Conservation (phyloP, 1,140 invertebrate genomes). For the Procambarus clarkii region DNA sequence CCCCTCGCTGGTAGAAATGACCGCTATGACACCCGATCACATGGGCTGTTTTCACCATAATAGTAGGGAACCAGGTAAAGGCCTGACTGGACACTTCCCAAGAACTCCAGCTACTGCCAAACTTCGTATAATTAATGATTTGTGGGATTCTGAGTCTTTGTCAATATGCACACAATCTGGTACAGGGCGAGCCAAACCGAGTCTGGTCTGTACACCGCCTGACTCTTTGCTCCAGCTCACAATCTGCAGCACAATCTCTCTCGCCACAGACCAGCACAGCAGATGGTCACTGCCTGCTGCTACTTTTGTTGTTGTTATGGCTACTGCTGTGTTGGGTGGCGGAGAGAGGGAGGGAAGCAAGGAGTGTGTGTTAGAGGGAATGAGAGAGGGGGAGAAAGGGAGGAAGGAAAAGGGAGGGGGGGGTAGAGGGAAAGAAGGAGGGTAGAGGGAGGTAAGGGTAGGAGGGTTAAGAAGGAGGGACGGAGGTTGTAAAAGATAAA, state of each 20-base stretch:
- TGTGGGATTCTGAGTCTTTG: constrained; percentile 69
- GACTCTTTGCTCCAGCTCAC: not conserved
- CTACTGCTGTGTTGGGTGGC: not conserved
- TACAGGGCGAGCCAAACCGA: constrained; percentile 14
- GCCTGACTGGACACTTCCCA: constrained; percentile 45
- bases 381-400: constrained; percentile 2
- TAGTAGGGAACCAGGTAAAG: constrained; percentile 20
- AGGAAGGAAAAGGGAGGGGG: not conserved
- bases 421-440: not conserved
- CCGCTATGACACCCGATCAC: constrained; percentile 10
- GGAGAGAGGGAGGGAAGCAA: too few species aligned
- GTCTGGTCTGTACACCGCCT: constrained; percentile 5
- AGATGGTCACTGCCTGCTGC: constrained; percentile 8
- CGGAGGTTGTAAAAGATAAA: too few species aligned
- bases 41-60: not conserved
- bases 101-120: constrained; percentile 67
- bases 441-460: not conserved
- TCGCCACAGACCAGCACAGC: not conserved
- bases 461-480: not conserved
- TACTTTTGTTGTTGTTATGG: not conserved
- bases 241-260: constrained; percentile 32
- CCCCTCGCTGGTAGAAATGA: not conserved
- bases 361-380: not conserved
- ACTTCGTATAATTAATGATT: constrained; percentile 70
- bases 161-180: constrained; percentile 68